Evolutionary conservation across 2,888 invertebrate species (phyloP).

Genomic region (Acholoe squamosa): DNA sequence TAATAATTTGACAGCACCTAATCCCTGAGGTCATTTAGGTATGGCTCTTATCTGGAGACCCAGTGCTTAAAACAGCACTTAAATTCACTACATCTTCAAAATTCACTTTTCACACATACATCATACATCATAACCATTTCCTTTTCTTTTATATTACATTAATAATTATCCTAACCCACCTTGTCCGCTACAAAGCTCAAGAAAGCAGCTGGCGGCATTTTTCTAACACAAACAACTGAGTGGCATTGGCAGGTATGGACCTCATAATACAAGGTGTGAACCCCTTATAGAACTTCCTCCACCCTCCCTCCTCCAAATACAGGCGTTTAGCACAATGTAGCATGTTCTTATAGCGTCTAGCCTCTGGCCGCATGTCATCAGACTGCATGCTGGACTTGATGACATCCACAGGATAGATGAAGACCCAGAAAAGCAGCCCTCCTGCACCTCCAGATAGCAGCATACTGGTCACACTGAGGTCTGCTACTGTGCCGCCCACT

Average conservation of each 20-base stretch:
- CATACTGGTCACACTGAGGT: slow-evolving; percentile 63
- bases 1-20: no score
- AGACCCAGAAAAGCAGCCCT: slow-evolving; percentile 71
- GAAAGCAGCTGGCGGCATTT: slow-evolving; percentile 59
- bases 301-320: slow-evolving; percentile 70
- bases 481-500: slow-evolving; percentile 64
- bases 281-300: slow-evolving; percentile 70
- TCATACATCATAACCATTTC: no score
- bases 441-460: slow-evolving; percentile 69
- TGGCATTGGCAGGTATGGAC: slow-evolving; percentile 72
- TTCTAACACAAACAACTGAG: slow-evolving; percentile 68
- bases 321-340: slow-evolving; percentile 69
- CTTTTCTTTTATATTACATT: no score
- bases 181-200: no score
- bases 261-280: slow-evolving; percentile 71
- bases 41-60: no score
- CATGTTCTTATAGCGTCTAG: slow-evolving; percentile 65
- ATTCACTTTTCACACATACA: no score
- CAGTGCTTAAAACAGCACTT: not conserved
- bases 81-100: not conserved
- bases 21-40: no score
- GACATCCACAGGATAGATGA: slow-evolving; percentile 72
- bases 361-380: slow-evolving; percentile 66
- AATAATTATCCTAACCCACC: no score
- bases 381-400: slow-evolving; percentile 72